These are phyloP conservation scores for Blennius ocellaris DNA, from an alignment of 2,113 vertebrate species.

Conservation along the genomic window DNA sequence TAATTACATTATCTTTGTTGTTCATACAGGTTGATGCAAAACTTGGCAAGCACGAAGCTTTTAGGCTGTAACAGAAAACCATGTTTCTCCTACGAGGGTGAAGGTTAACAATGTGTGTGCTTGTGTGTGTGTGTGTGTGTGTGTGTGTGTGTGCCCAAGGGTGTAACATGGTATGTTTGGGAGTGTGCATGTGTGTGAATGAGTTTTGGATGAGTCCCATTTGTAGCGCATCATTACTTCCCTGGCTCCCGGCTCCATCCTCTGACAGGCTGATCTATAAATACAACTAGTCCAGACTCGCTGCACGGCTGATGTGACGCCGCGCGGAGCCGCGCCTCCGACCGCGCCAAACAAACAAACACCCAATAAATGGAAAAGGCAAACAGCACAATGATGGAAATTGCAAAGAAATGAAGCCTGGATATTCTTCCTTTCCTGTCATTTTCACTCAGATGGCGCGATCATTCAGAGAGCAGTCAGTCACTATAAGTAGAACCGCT, in stretches of 20 bases:
- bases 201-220: slow-evolving; percentile 71
- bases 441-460: too few species aligned
- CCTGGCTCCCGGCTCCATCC: slow-evolving; percentile 45
- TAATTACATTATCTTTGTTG: slow-evolving; percentile 1
- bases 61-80: slow-evolving; percentile 4
- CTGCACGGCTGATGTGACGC: slow-evolving; percentile 19
- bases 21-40: slow-evolving; percentile 11
- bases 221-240: slow-evolving; percentile 67
- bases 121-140: slow-evolving; percentile 20
- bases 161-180: slow-evolving; percentile 8
- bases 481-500: too few species aligned
- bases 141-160: slow-evolving; percentile 36
- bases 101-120: not conserved
- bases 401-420: not conserved
- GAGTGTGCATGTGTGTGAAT: slow-evolving; percentile 36
- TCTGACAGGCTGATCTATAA: slow-evolving; percentile 65
- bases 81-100: not conserved
- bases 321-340: not conserved
- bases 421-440: not conserved
- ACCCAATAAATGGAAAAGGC: slow-evolving; percentile 23
- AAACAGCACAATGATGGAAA: not conserved
- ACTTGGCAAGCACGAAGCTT: slow-evolving; percentile 22
- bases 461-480: too few species aligned
- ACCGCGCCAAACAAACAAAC: slow-evolving; percentile 25
- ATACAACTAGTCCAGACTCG: slow-evolving; percentile 36